Base-by-base conservation (phyloP, 2,113 vertebrate species). In the Cephalopholis sonnerati region DNA sequence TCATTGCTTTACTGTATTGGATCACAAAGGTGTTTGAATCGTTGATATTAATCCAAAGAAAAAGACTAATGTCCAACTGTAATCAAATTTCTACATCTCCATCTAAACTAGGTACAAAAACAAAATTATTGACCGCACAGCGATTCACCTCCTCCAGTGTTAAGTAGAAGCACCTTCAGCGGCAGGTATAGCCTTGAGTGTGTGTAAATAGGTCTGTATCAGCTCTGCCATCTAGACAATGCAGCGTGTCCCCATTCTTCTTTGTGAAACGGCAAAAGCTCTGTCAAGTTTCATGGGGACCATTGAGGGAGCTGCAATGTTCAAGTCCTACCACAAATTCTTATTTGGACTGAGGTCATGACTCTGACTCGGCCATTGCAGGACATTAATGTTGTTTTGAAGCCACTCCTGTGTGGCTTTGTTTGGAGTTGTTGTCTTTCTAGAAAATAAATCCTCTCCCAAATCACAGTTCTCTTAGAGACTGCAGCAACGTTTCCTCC, bases 301-400 rank as follows among this genome's bases (percentile, higher is more conserved):
- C 57, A 22, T 15, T 25, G 2, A 61, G 12, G 18, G 22, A 66
- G 50, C 55, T 11, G 55, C 15, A 13, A 64, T 79, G 62, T 84
- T 72, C 20, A 54, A n/a, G 36, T 25, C 22, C 39, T 10, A 27
- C 50, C 64, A 64, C 41, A 77, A 57, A 55, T 51, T 63, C 63
- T 63, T 24, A 12, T 75, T 78, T 18, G 17, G 7, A 73, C 41
- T 24, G 71, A 65, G 36, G 76, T 64, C 72, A n/a, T 55, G 41
- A 77, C 27, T 59, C 15, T 20, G 61, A 64, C 70, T 77, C 58
- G 32, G 63, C 41, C 27, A 58, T 22, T 54, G 65, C 5, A 20
- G 27, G 48, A 51, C 64, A 68, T 72, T 82, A 46, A 72, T 64
- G 58, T n/a, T 29, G 11, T 64, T 72, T 79, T 46, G n/a, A 59